Base-by-base conservation (phyloP, 1,140 invertebrate genomes). In the Musca vetustissima region DNA sequence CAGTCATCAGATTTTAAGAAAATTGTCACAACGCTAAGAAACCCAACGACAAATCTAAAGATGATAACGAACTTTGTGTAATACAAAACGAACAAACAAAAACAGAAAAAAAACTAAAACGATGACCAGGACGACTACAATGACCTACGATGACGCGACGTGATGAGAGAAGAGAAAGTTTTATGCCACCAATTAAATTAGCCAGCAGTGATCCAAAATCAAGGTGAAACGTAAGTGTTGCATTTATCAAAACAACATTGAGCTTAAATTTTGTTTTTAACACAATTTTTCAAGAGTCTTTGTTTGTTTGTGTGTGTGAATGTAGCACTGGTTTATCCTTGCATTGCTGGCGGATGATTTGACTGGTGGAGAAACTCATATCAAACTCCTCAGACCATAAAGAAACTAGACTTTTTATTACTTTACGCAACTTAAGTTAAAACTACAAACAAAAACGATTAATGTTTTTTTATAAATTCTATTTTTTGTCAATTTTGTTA, bases 31-130 rank as follows among this genome's bases (percentile, higher is more conserved):
- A 19, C 49, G 49, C 57, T 36, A 13, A 36, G 36, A 28, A 61
- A 61, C 57, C 57, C 57, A 61, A 61, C 57, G 57, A 61, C 57
- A 74, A 78, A 75, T 75, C 76, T 76, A 76, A 75, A 75, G 24
- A 21, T 24, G 17, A 53, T 53, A 21, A 76, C 69, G 71, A 66
- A 67, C 50, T 53, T 53, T 21, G 22, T 19, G 17, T 25, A 65
- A 6, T 25, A 65, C 17, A 68, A 69, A 67, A 64, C 55, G 70
- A 61, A 61, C 25, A 36, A 28, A 2, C n/a, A n/a, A n/a, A n/a
- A n/a, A n/a, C n/a, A n/a, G n/a, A n/a, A n/a, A n/a, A n/a, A n/a
- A n/a, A n/a, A n/a, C n/a, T n/a, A n/a, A 61, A 28, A 43, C 36
- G 28, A 28, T 43, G 36, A 43, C 36, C 36, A 36, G 28, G 36